These are phyloP conservation scores for Leptosomus discolor DNA, from an alignment of 2,113 vertebrate genomes.

Conservation along the genomic window DNA sequence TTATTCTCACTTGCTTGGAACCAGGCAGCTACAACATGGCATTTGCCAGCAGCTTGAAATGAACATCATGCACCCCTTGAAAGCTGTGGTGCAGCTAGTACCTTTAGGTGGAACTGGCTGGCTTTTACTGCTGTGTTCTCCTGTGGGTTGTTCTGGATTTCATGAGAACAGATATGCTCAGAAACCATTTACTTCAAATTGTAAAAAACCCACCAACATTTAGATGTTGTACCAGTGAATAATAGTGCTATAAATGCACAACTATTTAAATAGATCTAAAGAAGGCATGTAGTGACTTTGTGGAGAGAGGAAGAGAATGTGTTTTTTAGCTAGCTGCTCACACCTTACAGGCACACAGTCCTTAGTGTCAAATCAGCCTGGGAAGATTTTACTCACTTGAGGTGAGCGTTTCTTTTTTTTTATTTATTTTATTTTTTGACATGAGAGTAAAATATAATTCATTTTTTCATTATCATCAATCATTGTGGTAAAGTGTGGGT, in stretches of 20 bases:
- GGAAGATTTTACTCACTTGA: neutral
- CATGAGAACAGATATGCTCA: neutral
- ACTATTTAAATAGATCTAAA: neutral
- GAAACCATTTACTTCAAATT: neutral
- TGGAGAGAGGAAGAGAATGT: neutral
- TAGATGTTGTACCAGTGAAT: neutral
- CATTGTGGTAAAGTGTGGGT: neutral
- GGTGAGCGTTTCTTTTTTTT: neutral
- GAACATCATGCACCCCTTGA: neutral
- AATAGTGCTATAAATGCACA: neutral
- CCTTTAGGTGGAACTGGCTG: neutral
- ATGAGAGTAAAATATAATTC: constrained; percentile 38
- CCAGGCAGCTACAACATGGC: constrained; percentile 33
- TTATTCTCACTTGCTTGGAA: constrained; percentile 51
- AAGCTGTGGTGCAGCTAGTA: neutral
- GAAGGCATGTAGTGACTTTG: neutral
- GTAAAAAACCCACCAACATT: neutral
- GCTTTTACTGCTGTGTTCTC: neutral
- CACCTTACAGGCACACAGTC: neutral
- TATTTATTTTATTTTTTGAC: neutral
- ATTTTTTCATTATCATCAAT: constrained; percentile 65
- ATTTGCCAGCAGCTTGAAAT: constrained; percentile 19
- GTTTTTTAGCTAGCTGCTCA: neutral
- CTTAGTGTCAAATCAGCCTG: neutral
- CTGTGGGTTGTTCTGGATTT: neutral